Conservation (phyloP, 2,888 invertebrate genomes). For the Halictus quadricinctus region DNA sequence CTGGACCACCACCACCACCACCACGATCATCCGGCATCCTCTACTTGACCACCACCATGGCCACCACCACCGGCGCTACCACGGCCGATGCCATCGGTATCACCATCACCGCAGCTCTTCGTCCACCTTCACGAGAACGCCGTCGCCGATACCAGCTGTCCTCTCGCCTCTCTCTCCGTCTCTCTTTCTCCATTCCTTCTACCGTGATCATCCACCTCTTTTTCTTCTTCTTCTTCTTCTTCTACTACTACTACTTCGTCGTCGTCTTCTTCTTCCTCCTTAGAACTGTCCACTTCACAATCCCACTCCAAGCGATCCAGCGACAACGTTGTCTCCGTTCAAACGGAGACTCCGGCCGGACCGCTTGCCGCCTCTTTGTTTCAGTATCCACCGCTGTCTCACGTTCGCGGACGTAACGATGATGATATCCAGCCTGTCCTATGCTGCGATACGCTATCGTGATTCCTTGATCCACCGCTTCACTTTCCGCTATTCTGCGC, state of each 20-base stretch:
- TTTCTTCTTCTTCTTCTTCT: neutral
- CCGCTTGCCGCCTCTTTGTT: constrained; percentile 55
- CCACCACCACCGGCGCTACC: constrained; percentile 75
- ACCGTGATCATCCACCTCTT: neutral
- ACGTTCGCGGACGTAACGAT: constrained; percentile 15
- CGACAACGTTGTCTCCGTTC: constrained; percentile 54
- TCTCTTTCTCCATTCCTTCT: constrained; percentile 7
- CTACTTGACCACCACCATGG: constrained; percentile 77
- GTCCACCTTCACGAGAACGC: constrained; percentile 55
- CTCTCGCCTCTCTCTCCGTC: constrained; percentile 40
- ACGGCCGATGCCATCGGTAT: constrained; percentile 82
- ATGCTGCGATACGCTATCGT: neutral
- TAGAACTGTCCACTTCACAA: constrained; percentile 29
- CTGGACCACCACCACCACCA: constrained; percentile 77
- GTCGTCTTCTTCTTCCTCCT: constrained; percentile 14
- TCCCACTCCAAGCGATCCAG: constrained; percentile 24
- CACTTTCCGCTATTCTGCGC: neutral
- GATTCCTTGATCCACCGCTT: neutral
- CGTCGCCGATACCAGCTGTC: constrained; percentile 61
- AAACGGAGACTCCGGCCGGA: constrained; percentile 49
- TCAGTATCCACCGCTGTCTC: constrained; percentile 19
- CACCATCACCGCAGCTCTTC: constrained; percentile 72
- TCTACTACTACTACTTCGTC: constrained; percentile 26
- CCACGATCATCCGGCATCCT: constrained; percentile 71
- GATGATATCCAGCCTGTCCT: constrained; percentile 33